Evolutionary conservation across 2,888 invertebrate species (phyloP).

Genomic region (Drosophila borealis): DNA sequence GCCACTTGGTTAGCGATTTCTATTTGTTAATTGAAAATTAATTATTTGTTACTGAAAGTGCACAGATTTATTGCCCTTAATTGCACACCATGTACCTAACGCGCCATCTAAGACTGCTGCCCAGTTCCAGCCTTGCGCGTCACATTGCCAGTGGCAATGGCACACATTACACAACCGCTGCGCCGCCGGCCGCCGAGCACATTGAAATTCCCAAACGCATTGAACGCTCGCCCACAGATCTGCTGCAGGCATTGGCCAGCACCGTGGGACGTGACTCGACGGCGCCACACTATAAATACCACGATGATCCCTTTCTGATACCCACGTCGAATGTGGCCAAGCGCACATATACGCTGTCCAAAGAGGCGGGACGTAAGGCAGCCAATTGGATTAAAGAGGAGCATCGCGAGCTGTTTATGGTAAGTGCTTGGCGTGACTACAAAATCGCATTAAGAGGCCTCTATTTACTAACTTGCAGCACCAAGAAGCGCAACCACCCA

Average conservation of each 20-base stretch:
- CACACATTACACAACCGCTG: conserved; percentile 65
- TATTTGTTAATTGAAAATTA: conserved; percentile 26
- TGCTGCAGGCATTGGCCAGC: conserved; percentile 91
- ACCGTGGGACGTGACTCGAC: conserved; percentile 93
- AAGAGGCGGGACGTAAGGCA: conserved; percentile 94
- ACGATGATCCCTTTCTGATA: conserved; percentile 95
- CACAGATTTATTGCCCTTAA: not conserved
- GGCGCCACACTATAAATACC: conserved; percentile 95
- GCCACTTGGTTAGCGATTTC: not conserved
- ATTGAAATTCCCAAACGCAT: conserved; percentile 89
- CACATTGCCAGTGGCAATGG: conserved; percentile 39
- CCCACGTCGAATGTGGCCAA: conserved; percentile 90
- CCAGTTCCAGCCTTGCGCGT: conserved; percentile 35
- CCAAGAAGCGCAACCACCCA: conserved; percentile 87
- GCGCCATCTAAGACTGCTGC: conserved; percentile 60
- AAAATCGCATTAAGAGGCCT: too few relatives aligned
- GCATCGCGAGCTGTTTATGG: conserved; percentile 76
- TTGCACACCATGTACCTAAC: conserved; percentile 69
- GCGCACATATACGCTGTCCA: conserved; percentile 90
- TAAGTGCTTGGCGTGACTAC: conserved; percentile 27
- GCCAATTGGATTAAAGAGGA: conserved; percentile 92
- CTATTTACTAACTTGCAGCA: conserved; percentile 79
- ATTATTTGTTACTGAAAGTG: conserved; percentile 56
- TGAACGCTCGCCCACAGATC: conserved; percentile 92
- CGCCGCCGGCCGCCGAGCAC: conserved; percentile 78